phyloP scores from a whole-genome alignment of 1,140 invertebrate genomes.

The Drosophila melanica region DNA sequence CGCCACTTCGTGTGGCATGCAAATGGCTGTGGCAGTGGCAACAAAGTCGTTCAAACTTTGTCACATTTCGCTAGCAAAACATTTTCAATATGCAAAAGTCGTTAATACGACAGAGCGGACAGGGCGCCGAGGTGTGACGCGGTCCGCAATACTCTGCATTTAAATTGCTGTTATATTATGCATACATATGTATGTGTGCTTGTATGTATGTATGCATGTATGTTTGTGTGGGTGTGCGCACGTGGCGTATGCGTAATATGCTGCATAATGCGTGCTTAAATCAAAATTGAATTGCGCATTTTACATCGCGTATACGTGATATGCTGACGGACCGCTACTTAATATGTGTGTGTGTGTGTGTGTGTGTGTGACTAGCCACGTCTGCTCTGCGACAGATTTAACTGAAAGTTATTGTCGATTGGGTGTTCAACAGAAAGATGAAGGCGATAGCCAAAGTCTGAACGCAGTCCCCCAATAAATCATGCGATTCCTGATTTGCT shows the following conservation, averaged over 20 bases:
- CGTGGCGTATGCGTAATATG: slow-evolving; percentile 75
- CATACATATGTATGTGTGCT: background rate
- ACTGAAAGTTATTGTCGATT: slow-evolving; percentile 44
- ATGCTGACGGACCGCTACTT: slow-evolving; percentile 57
- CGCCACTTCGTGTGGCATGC: slow-evolving; percentile 6
- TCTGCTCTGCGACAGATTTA: slow-evolving; percentile 49
- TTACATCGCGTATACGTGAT: slow-evolving; percentile 77
- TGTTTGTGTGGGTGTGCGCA: slow-evolving; percentile 2
- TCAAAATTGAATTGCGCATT: slow-evolving; percentile 81
- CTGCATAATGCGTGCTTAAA: slow-evolving; percentile 80
- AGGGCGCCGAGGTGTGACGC: slow-evolving; percentile 15
- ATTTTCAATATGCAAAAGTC: slow-evolving; percentile 80
- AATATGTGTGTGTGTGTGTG: background rate
- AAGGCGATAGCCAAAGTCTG: slow-evolving; percentile 15
- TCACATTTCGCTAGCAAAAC: slow-evolving; percentile 73
- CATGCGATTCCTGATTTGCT: slow-evolving; percentile 30
- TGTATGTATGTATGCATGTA: background rate
- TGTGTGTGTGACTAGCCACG: slow-evolving; percentile 38
- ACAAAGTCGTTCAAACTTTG: slow-evolving; percentile 74
- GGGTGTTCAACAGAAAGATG: slow-evolving; percentile 28
- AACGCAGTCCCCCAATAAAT: slow-evolving; percentile 36
- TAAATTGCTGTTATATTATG: slow-evolving; percentile 52
- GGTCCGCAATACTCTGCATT: slow-evolving; percentile 22
- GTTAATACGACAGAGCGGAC: slow-evolving; percentile 61
- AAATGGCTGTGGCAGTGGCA: slow-evolving; percentile 5